Evolutionary conservation across 2,888 invertebrate species (phyloP), one percentile per base, ranked within the genome.

Genomic region (Drosophila demipolita): DNA sequence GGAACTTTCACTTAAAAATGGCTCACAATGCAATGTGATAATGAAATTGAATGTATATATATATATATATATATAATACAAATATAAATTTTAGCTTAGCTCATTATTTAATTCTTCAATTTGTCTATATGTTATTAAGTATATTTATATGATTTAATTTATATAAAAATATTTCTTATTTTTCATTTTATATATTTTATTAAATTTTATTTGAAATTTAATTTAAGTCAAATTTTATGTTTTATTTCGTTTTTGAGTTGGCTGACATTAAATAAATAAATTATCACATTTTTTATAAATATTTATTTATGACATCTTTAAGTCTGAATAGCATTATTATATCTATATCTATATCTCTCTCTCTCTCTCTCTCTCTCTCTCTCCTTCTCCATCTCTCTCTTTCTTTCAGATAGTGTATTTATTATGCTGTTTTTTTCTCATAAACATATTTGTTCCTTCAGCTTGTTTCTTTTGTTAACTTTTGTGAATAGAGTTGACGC

Each of bases 401-500:
- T n/a, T 55, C 17, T 23, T n/a, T 17, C 15, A 17, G 45, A 17
- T 32, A 61, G 61, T 53, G 61, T 61, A 64, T 48, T 49, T 29
- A 8, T 15, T n/a, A 1, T 12, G 45, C 17, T 35, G 26, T 15
- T 4, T 45, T 20, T 11, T 20, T 11, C 11, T 54, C 17, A 7
- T 3, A 7, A 35, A 3, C 26, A 35, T 45, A 11, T 50, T 50
- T 45, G 35, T 52, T 35, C 17, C 15, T 4, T 9, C 12, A 26
- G 49, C 42, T 58, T 54, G 49, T 65, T 26, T 45, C 60, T 42
- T 66, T 76, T 77, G 75, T 76, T 68, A 33, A 26, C 42, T 23
- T 23, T 52, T 61, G 63, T 80, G 45, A 60, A 69, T 66, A 23
- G 62, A 75, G 65, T 74, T 79, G 55, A 74, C 38, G 58, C 61